A percentile compares a stretch with the other conserved stretches of the same genome.
phyloP scores from a whole-genome alignment of 2,113 vertebrate species.

The Furnarius figulus region DNA sequence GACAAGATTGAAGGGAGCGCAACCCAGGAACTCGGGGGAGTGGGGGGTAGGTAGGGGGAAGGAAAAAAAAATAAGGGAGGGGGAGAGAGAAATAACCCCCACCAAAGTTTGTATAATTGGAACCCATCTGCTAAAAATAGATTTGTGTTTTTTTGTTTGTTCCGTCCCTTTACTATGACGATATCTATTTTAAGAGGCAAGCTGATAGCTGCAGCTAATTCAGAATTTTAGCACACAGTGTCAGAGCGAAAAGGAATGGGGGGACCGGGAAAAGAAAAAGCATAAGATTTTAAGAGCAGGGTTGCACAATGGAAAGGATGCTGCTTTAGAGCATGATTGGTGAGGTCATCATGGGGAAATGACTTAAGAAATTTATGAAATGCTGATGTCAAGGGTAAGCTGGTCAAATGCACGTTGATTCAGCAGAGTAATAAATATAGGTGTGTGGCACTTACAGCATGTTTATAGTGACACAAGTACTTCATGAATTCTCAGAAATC shows the following conservation, averaged over 20 bases:
- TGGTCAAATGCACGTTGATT: conserved; percentile 29
- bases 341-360: conserved; percentile 30
- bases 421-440: background rate
- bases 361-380: conserved; percentile 38
- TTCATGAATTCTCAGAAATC: conserved; percentile 42
- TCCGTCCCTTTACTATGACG: background rate
- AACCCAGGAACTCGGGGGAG: background rate
- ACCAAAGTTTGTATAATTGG: conserved; percentile 34
- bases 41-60: background rate
- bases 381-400: conserved; percentile 11
- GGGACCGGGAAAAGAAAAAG: background rate
- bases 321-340: background rate
- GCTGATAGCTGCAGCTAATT: background rate
- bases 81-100: background rate
- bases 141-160: background rate
- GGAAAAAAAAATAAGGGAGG: background rate
- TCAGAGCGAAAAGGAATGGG: background rate
- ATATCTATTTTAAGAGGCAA: background rate
- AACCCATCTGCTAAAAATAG: conserved; percentile 66
- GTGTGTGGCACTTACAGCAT: background rate
- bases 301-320: background rate
- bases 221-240: background rate
- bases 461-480: background rate
- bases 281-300: background rate
- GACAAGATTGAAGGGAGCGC: conserved; percentile 76